Conservation (phyloP, 2,113 vertebrate genomes). For the Thalassarche chlororhynchos region DNA sequence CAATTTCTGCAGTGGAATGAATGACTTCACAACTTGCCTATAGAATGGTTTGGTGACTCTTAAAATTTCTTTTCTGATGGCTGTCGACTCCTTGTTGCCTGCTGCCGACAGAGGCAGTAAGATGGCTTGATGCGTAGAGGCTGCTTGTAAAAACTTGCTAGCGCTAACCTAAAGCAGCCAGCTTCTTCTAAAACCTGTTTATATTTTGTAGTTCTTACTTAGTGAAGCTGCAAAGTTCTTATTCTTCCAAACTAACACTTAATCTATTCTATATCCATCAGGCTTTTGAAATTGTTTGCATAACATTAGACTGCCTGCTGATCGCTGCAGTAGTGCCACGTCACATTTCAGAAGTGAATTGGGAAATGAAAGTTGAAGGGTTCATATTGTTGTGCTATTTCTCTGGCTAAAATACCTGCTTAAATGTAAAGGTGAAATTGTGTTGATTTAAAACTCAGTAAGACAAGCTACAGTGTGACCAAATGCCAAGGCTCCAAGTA, state of each 20-base stretch:
- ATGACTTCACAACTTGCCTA: background rate
- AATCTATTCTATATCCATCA: background rate
- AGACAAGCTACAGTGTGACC: background rate
- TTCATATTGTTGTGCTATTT: background rate
- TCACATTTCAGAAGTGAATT: background rate
- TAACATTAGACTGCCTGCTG: background rate
- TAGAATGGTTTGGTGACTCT: background rate
- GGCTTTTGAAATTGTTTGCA: constrained; percentile 16
- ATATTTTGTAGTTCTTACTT: background rate
- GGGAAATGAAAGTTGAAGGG: constrained; percentile 19
- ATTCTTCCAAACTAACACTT: background rate
- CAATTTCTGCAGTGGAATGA: background rate
- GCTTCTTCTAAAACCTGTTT: background rate
- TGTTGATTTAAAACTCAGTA: background rate
- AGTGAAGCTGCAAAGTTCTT: background rate
- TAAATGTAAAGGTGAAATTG: background rate
- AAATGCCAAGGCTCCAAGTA: background rate
- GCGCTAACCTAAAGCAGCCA: background rate
- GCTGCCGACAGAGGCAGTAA: background rate
- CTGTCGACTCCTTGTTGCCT: background rate
- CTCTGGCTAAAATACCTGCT: background rate
- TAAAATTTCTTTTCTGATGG: background rate
- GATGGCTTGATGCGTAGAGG: background rate
- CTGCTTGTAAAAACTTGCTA: background rate
- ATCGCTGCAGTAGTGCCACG: background rate